Conservation (phyloP, 2,113 vertebrate species). For the Salvelinus sp. region DNA sequence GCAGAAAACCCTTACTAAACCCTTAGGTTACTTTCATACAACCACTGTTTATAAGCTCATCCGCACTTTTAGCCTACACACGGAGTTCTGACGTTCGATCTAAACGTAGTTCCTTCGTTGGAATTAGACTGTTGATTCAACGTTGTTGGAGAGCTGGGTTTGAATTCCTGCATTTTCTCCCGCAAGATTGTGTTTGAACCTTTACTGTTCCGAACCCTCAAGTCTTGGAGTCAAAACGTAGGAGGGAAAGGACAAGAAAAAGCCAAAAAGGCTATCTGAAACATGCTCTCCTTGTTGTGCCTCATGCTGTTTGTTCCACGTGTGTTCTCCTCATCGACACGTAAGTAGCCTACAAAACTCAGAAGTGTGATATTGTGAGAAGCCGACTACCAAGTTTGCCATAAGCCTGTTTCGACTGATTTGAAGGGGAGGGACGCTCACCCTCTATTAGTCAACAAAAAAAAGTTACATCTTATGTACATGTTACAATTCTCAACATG, state of each 20-base stretch:
- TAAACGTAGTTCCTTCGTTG: neutral
- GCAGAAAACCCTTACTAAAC: slow-evolving; percentile 56
- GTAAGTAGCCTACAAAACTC: slow-evolving; percentile 59
- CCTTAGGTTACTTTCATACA: slow-evolving; percentile 22
- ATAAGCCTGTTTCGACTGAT: neutral
- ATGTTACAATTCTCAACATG: neutral
- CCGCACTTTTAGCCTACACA: neutral
- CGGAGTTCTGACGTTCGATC: neutral
- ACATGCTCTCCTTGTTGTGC: slow-evolving; percentile 49
- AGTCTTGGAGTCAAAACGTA: neutral
- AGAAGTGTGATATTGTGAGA: neutral
- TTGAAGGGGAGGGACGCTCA: slow-evolving; percentile 1
- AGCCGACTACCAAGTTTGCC: slow-evolving; percentile 7
- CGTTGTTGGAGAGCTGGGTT: neutral
- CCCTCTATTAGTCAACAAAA: neutral
- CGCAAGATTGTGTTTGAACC: neutral
- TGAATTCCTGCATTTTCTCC: neutral
- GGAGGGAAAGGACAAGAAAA: slow-evolving; percentile 10
- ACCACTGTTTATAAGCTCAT: neutral
- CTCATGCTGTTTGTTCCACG: slow-evolving; percentile 54
- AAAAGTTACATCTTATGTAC: neutral
- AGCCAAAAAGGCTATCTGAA: slow-evolving; percentile 14
- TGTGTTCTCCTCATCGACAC: slow-evolving; percentile 53
- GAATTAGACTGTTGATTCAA: neutral
- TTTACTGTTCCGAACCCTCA: neutral